Conservation (phyloP, 2,113 vertebrate species). For the Thunnus thynnus region DNA sequence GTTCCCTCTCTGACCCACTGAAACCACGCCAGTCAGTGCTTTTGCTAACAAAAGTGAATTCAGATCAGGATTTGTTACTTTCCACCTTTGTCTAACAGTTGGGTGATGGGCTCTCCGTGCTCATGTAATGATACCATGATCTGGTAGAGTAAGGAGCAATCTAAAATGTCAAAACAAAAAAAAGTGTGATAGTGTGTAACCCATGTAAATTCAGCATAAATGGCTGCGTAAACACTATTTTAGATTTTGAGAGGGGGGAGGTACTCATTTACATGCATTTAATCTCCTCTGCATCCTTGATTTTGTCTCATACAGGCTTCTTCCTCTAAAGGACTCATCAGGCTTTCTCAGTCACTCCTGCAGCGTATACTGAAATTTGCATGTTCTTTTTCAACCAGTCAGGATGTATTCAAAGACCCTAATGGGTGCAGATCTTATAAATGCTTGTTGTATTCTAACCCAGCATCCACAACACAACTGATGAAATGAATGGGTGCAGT, state of each 20-base stretch:
- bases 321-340: slow-evolving; percentile 20
- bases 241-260: neutral
- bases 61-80: neutral
- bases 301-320: slow-evolving; percentile 27
- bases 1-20: neutral
- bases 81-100: neutral
- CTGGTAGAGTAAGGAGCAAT: neutral
- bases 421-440: neutral
- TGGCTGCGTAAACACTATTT: neutral
- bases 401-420: neutral
- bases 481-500: neutral
- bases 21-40: neutral
- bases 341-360: slow-evolving; percentile 18
- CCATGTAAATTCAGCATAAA: slow-evolving; percentile 4
- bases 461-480: neutral
- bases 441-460: neutral
- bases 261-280: slow-evolving; percentile 16
- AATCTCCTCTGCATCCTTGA: slow-evolving; percentile 7
- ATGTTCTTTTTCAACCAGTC: slow-evolving; percentile 1
- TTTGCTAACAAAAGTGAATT: neutral
- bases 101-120: neutral
- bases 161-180: neutral
- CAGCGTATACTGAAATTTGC: slow-evolving; percentile 20
- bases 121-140: neutral
- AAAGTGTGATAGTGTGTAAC: neutral